Percentiles rank a stretch among this genome's conserved stretches.
Conservation (phyloP, 2,113 vertebrate genomes). For the Scatophagus argus region DNA sequence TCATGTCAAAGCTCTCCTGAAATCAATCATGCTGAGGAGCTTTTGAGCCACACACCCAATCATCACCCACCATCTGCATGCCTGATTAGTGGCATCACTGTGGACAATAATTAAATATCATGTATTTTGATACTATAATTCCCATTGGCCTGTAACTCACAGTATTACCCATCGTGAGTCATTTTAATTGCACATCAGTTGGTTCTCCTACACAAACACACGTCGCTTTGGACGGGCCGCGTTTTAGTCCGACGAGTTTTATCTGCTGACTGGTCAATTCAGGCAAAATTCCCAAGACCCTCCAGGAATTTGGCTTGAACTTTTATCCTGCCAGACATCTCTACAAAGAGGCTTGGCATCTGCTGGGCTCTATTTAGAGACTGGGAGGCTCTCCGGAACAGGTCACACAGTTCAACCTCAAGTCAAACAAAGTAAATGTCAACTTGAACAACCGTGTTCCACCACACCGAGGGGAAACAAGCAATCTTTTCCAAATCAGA, state of each 20-base stretch:
- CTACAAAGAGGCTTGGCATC: conserved; percentile 60
- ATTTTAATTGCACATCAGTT: conserved; percentile 17
- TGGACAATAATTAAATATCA: background rate
- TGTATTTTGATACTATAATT: conserved; percentile 7
- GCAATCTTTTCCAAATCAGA: conserved; percentile 48
- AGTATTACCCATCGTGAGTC: conserved; percentile 1
- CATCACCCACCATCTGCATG: background rate
- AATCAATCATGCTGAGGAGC: background rate
- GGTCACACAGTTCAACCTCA: conserved; percentile 59
- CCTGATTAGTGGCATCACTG: background rate
- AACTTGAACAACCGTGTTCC: conserved; percentile 44
- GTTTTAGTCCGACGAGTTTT: background rate
- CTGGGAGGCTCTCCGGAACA: conserved; percentile 49
- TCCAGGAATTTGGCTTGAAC: conserved; percentile 46
- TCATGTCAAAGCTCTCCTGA: background rate
- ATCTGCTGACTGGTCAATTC: conserved; percentile 22
- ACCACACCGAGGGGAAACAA: conserved; percentile 22
- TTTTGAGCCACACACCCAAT: background rate
- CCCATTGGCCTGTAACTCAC: background rate
- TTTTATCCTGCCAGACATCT: conserved; percentile 56
- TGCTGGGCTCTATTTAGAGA: conserved; percentile 70
- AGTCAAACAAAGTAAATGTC: conserved; percentile 78
- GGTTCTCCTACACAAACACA: conserved; percentile 16
- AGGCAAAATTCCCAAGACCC: conserved; percentile 62
- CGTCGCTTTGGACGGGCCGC: background rate